These are phyloP conservation scores for Hylia prasina DNA, from an alignment of 2,113 vertebrate genomes.

Conservation along the genomic window DNA sequence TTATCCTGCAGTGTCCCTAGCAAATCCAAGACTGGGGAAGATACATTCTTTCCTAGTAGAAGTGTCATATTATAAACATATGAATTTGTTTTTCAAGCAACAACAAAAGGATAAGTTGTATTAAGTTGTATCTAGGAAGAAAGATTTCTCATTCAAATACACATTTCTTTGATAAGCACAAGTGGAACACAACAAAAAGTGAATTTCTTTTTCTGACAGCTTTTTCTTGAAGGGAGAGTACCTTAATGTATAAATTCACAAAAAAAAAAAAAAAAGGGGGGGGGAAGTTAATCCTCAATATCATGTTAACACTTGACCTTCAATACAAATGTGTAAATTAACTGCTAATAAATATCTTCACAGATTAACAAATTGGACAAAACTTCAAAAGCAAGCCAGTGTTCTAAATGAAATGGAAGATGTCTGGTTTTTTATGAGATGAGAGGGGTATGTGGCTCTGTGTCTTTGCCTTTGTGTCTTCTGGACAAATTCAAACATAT, in stretches of 20 bases:
- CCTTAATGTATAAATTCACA: not conserved
- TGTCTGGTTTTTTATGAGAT: not conserved
- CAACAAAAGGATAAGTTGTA: not conserved
- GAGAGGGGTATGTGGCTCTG: not conserved
- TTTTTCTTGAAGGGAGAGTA: not conserved
- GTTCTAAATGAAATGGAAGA: not conserved
- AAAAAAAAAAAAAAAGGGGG: not conserved
- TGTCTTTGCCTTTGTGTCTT: not conserved
- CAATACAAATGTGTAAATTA: not conserved
- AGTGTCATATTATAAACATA: not conserved
- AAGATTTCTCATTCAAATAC: not conserved
- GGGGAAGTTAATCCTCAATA: not conserved
- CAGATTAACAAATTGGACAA: not conserved
- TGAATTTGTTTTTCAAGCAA: not conserved
- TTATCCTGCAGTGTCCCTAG: not conserved
- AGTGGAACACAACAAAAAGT: not conserved
- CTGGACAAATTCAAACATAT: not conserved
- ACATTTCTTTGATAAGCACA: not conserved
- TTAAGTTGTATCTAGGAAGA: not conserved
- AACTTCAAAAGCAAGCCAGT: not conserved
- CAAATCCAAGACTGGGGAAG: not conserved
- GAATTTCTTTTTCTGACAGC: not conserved
- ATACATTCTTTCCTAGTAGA: not conserved
- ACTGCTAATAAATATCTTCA: not conserved
- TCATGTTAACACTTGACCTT: not conserved